Base-by-base conservation (phyloP, 2,113 vertebrate species). In the Menidia beryllina region DNA sequence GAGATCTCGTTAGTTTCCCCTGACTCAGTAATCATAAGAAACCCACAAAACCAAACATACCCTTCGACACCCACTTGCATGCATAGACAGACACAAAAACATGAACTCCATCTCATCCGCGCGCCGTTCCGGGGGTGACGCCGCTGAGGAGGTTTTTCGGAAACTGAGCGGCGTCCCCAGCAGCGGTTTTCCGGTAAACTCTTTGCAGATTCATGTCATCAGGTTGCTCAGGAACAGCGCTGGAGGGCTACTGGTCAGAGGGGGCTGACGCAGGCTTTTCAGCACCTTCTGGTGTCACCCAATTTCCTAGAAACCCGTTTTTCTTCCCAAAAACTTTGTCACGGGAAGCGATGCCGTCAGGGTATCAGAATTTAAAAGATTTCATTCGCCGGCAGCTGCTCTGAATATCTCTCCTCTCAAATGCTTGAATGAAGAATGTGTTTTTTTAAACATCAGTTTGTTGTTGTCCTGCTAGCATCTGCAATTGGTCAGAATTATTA, bases 101-200 rank as follows among this genome's bases (percentile, higher is more conserved):
- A 66, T n/a, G 55, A 47, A 36, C 74, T 55, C 52, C 38, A 26
- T 61, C 73, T 78, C 41, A 50, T 70, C 34, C 8, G 25, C 52
- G 53, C 43, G 30, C 57, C 0, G 50, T 68, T 75, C 45, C 72
- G 60, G 34, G n/a, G 7, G 52, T 77, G 83, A 86, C 70, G 69
- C 27, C 75, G 66, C 47, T n/a, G 13, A 72, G 41, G 64, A 74
- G 19, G 3, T 79, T 79, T n/a, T 88, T 65, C 45, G 50, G 72
- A 78, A 85, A 80, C 38, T 21, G 13, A 69, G 39, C 6, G 1
- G 23, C 38, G 7, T 82, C 67, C 64, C 51, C 26, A 6, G 21
- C 51, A 21, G 38, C 52, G 53, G 13, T 38, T 68, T 88, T 79
- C 81, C 72, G 7, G 74, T 84, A 84, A 88, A 69, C 62, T 26